Evolutionary conservation across 2,797 vertebrate genomes (phyloP), one percentile per base, ranked within the genome.

Genomic region (Mormyrops boulengeri): DNA sequence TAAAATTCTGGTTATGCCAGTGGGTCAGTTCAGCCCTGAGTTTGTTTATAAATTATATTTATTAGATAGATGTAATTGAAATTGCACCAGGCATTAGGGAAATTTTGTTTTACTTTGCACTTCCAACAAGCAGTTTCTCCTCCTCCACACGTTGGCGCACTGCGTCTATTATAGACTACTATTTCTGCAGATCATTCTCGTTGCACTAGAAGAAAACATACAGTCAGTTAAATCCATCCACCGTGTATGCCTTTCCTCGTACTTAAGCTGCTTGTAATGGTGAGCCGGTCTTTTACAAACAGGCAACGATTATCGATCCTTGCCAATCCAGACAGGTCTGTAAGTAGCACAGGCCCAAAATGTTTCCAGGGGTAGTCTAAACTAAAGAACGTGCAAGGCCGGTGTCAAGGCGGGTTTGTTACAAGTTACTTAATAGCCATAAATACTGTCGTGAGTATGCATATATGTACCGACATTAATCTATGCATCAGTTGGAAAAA

Each of bases 141-240:
- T 53, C 22, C 85, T 90, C 88, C 87, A n/a, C 86, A 34, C 55
- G 82, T 53, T 92, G 91, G 85, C 91, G 88, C 53, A 2, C 62
- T 85, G 86, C 12, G 34, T 90, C 88, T 88, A 30, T 30, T 19
- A 50, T 34, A 17, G 9, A 17, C 19, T 52, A 3, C 12, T 53
- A 89, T 11, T 57, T 89, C 17, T 55, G 19, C 11, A 34, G 14
- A 84, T 19, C 26, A 85, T 85, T 85, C 22, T 34, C n/a, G 22
- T 55, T 26, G 73, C 41, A 60, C 22, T 49, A 53, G 6, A 26
- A 57, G 14, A 19, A 41, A 57, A 38, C 30, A 52, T 11, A 44
- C 50, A 17, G 14, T 55, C 38, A 52, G 66, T 53, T 69, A 88
- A 88, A 88, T 17, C 77, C 77, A 47, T n/a, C 2, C 14, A 44